phyloP scores from a whole-genome alignment of 2,113 vertebrate species.

The Electrona antarctica region DNA sequence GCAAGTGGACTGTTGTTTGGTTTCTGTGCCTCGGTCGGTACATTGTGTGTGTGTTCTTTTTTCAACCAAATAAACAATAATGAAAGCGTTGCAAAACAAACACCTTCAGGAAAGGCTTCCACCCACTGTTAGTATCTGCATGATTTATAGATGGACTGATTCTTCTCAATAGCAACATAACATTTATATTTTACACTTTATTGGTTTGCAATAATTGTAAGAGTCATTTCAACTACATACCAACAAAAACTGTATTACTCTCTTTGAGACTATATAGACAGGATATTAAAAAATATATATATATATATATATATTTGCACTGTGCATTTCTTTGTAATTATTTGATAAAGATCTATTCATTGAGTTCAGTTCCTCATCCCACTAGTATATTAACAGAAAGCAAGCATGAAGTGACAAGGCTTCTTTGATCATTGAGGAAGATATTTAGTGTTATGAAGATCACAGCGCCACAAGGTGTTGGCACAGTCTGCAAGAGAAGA shows the following conservation, averaged over 20 bases:
- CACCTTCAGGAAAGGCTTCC: too few species aligned
- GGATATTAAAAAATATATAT: not conserved
- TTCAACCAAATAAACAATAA: too few species aligned
- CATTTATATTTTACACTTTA: not conserved
- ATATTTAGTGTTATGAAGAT: slow-evolving; percentile 60
- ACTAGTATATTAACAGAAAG: slow-evolving; percentile 19
- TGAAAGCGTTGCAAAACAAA: too few species aligned
- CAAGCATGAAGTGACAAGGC: slow-evolving; percentile 47
- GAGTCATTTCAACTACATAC: not conserved
- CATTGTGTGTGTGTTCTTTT: too few species aligned
- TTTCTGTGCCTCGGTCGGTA: too few species aligned
- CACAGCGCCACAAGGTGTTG: slow-evolving; percentile 59
- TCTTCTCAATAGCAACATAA: too few species aligned
- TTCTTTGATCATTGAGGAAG: slow-evolving; percentile 51
- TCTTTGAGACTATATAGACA: not conserved
- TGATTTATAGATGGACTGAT: not conserved
- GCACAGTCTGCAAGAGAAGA: slow-evolving; percentile 47
- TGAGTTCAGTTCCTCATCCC: slow-evolving; percentile 27
- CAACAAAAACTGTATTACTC: not conserved
- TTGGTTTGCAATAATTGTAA: not conserved
- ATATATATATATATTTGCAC: too few species aligned
- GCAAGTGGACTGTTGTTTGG: too few species aligned
- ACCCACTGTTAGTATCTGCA: not conserved
- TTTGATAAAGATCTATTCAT: slow-evolving; percentile 33
- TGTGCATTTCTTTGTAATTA: slow-evolving; percentile 20